Percentiles rank a stretch among this genome's conserved stretches.
phyloP scores from a whole-genome alignment of 2,113 vertebrate genomes.

The Equus quagga region DNA sequence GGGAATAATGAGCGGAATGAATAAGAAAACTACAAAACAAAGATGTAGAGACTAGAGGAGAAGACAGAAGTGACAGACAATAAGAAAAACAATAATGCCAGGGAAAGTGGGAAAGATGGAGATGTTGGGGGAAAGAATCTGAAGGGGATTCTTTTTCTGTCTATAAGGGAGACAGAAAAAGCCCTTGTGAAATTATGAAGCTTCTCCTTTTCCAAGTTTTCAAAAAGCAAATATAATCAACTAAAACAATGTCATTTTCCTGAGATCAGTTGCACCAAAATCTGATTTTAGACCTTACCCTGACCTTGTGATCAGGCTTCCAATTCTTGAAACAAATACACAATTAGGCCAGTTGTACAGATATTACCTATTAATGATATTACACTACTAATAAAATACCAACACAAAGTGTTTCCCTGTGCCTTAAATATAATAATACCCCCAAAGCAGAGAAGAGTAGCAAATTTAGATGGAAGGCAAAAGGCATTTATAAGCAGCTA shows the following conservation, averaged over 20 bases:
- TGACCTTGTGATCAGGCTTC: not conserved
- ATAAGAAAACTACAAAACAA: not conserved
- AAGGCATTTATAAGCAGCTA: not conserved
- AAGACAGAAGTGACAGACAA: not conserved
- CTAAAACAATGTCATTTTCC: not conserved
- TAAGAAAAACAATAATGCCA: not conserved
- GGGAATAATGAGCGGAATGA: not conserved
- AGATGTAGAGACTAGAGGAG: not conserved
- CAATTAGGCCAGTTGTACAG: not conserved
- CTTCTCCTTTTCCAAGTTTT: not conserved
- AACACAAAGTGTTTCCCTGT: not conserved
- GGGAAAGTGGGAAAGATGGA: not conserved
- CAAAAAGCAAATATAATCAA: slow-evolving; percentile 18
- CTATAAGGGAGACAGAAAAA: not conserved
- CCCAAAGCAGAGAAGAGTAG: not conserved
- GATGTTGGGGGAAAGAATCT: rapidly evolving
- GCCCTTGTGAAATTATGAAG: not conserved
- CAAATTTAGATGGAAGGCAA: not conserved
- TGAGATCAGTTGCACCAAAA: not conserved
- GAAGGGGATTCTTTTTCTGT: not conserved
- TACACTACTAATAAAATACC: not conserved
- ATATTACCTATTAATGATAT: not conserved
- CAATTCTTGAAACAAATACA: not conserved
- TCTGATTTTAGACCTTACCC: not conserved
- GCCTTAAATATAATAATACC: not conserved